Conservation (phyloP, 2,888 invertebrate species). For the Suillia variegata region DNA sequence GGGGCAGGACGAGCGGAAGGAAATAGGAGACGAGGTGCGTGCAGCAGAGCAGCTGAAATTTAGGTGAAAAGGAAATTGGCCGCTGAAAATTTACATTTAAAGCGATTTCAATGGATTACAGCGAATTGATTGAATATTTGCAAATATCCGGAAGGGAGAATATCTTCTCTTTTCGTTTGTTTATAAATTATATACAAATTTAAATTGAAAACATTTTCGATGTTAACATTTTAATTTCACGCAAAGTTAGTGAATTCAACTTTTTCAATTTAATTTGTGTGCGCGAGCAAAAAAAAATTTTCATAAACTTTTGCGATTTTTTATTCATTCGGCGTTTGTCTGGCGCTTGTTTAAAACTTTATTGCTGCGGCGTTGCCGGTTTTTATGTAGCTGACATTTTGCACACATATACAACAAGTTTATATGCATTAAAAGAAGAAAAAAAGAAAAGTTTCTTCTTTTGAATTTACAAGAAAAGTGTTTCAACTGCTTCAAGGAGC, state of each 20-base stretch:
- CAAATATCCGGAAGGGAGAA: no score
- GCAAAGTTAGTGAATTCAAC: neutral
- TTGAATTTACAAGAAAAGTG: neutral
- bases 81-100: no score
- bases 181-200: neutral
- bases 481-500: neutral
- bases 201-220: neutral
- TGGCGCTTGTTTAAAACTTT: slow-evolving; percentile 1
- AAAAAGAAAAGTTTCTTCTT: no score
- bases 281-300: neutral
- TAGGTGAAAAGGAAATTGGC: neutral
- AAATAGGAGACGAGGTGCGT: neutral
- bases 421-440: neutral
- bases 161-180: neutral
- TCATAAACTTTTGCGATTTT: neutral
- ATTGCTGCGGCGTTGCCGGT: neutral
- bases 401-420: neutral
- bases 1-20: neutral
- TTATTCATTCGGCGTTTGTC: no score
- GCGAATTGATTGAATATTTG: no score
- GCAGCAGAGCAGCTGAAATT: neutral
- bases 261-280: slow-evolving; percentile 7
- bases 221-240: neutral
- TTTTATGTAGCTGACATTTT: neutral
- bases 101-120: no score